Evolutionary conservation across 2,113 vertebrate species (phyloP).

Genomic region (Carlito syrichta): DNA sequence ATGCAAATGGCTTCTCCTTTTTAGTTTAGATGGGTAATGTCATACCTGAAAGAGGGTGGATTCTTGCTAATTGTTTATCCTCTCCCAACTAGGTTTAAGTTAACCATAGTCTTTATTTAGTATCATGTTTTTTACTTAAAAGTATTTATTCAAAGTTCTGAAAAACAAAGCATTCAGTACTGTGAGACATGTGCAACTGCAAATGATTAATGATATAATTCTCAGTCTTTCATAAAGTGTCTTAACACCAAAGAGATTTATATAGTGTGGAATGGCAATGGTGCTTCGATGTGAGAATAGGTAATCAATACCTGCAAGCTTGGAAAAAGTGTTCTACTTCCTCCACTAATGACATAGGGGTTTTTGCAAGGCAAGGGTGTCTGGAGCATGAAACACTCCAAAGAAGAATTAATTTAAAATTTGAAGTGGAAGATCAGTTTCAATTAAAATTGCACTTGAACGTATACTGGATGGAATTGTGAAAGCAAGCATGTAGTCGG

Average conservation of each 20-base stretch:
- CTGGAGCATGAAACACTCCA: slow-evolving; percentile 86
- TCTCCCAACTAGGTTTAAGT: slow-evolving; percentile 54
- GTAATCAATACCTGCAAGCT: slow-evolving; percentile 83
- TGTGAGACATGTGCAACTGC: slow-evolving; percentile 74
- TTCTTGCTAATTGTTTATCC: background rate
- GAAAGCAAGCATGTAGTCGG: slow-evolving; percentile 64
- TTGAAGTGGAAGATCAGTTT: slow-evolving; percentile 91
- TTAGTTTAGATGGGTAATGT: slow-evolving; percentile 48
- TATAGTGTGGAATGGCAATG: slow-evolving; percentile 78
- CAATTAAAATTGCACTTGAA: slow-evolving; percentile 89
- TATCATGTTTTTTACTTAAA: slow-evolving; percentile 80
- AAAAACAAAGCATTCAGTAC: slow-evolving; percentile 81
- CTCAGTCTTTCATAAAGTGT: slow-evolving; percentile 81
- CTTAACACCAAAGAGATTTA: slow-evolving; percentile 77
- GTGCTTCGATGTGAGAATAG: slow-evolving; percentile 80
- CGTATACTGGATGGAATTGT: slow-evolving; percentile 66
- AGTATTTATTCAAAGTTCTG: slow-evolving; percentile 82
- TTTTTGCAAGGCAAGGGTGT: slow-evolving; percentile 83
- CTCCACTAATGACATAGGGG: slow-evolving; percentile 85
- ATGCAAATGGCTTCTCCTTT: slow-evolving; percentile 31
- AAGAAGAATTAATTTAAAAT: slow-evolving; percentile 92
- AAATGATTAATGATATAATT: slow-evolving; percentile 83
- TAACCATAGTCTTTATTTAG: slow-evolving; percentile 75
- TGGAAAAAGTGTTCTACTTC: slow-evolving; percentile 84
- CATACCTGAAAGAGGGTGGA: background rate